Percentiles rank a stretch among this genome's conserved stretches.
These are phyloP conservation scores for Acipenser oxyrinchus DNA, from an alignment of 2,797 vertebrate species.

Conservation along the genomic window DNA sequence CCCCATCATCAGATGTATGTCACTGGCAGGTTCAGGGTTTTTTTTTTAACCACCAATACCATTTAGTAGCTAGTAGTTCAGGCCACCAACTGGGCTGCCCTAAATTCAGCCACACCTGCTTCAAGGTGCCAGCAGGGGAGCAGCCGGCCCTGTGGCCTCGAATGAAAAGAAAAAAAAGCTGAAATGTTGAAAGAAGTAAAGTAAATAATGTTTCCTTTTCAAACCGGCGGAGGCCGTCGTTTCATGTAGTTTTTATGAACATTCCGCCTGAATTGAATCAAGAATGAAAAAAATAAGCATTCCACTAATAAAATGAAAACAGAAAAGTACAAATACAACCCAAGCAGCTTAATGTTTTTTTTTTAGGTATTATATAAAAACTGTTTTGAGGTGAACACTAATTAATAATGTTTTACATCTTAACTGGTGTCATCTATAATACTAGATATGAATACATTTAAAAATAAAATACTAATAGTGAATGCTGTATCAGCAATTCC, in stretches of 20 bases:
- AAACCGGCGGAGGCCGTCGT: neutral
- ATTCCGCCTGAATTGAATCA: slow-evolving; percentile 10
- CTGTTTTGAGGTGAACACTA: too few relatives aligned
- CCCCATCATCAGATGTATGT: slow-evolving; percentile 1
- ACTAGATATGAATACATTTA: too few relatives aligned
- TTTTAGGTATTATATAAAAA: too few relatives aligned
- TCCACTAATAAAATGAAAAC: slow-evolving; percentile 2
- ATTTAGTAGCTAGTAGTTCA: slow-evolving; percentile 14
- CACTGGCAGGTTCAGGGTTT: neutral
- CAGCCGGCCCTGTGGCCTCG: neutral
- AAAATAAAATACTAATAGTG: too few relatives aligned
- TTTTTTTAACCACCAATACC: neutral
- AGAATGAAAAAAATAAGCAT: slow-evolving; percentile 8
- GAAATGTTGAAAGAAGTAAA: slow-evolving; percentile 14
- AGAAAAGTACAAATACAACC: neutral
- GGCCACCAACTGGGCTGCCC: slow-evolving; percentile 13
- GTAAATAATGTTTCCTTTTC: slow-evolving; percentile 15
- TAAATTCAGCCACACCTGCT: slow-evolving; percentile 4
- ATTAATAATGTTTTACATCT: too few relatives aligned
- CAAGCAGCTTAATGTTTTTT: neutral
- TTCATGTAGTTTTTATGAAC: slow-evolving; percentile 14
- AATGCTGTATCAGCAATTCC: too few relatives aligned
- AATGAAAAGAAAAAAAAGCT: slow-evolving; percentile 10
- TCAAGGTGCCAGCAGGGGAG: slow-evolving; percentile 16
- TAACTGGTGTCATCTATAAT: too few relatives aligned